These are phyloP conservation scores for Drosophila chauvacae DNA, from an alignment of 1,140 invertebrate species.

Conservation along the genomic window DNA sequence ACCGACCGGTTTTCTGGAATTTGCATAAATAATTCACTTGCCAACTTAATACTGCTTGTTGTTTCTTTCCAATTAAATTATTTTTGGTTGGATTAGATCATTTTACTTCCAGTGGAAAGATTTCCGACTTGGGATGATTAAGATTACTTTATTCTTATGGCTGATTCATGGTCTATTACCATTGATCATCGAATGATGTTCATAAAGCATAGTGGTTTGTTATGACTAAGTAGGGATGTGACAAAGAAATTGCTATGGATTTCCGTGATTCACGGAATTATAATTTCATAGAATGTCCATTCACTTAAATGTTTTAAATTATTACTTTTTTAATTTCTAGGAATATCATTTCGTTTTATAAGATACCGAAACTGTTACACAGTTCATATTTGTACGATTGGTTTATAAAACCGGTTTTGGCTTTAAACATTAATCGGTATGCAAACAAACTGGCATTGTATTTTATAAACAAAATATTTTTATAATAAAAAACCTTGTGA, in stretches of 20 bases:
- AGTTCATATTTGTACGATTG: too few relatives aligned
- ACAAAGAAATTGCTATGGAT: neutral
- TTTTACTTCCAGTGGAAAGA: neutral
- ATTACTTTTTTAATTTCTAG: too few relatives aligned
- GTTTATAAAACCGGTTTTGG: neutral
- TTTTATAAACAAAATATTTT: too few relatives aligned
- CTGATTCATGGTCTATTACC: conserved; percentile 15
- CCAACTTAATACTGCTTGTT: conserved; percentile 4
- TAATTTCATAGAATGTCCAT: too few relatives aligned
- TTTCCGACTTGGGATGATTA: neutral
- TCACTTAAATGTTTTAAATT: too few relatives aligned
- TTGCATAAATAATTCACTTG: conserved; percentile 21
- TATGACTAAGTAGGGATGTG: neutral
- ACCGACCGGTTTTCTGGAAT: conserved; percentile 14
- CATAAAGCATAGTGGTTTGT: neutral
- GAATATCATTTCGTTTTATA: too few relatives aligned
- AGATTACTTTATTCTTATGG: neutral
- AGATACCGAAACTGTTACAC: too few relatives aligned
- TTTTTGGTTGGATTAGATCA: conserved; percentile 36
- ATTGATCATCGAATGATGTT: conserved; percentile 3
- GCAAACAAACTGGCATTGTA: neutral
- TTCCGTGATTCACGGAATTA: neutral
- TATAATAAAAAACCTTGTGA: neutral
- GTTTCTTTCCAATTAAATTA: conserved; percentile 1
- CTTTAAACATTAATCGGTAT: neutral